Evolutionary conservation across 2,888 invertebrate genomes (phyloP).

Genomic region (Lycaena phlaeas): DNA sequence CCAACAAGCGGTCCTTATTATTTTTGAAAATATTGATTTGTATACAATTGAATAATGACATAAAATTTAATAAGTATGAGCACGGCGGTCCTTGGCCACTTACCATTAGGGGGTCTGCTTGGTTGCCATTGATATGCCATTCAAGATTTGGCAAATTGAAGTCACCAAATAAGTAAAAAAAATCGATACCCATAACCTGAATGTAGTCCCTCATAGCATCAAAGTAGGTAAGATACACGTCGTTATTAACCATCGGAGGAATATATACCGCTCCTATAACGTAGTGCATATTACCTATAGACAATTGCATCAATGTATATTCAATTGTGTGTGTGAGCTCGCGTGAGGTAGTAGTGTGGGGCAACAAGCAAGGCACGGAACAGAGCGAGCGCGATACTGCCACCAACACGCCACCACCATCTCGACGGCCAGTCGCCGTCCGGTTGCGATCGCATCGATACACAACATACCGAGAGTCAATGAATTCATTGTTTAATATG

Average conservation of each 20-base stretch:
- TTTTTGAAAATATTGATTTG: background rate
- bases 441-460: constrained; percentile 14
- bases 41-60: background rate
- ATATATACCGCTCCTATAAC: background rate
- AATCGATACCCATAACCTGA: too few species aligned
- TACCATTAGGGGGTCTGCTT: too few species aligned
- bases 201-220: too few species aligned
- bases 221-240: background rate
- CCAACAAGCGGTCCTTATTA: background rate
- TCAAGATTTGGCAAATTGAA: too few species aligned
- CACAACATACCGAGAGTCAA: constrained; percentile 12
- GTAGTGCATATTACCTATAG: background rate
- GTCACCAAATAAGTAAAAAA: too few species aligned
- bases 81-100: too few species aligned
- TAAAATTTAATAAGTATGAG: background rate
- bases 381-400: constrained; percentile 12
- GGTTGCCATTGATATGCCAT: too few species aligned
- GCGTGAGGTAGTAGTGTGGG: background rate
- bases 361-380: background rate
- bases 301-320: background rate
- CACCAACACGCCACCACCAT: constrained; percentile 15
- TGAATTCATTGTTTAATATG: constrained; percentile 13
- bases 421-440: constrained; percentile 6
- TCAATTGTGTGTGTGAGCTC: background rate
- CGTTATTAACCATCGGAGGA: background rate